Conservation (phyloP, 2,797 vertebrate species). For the Ctenopoma kingsleyae region DNA sequence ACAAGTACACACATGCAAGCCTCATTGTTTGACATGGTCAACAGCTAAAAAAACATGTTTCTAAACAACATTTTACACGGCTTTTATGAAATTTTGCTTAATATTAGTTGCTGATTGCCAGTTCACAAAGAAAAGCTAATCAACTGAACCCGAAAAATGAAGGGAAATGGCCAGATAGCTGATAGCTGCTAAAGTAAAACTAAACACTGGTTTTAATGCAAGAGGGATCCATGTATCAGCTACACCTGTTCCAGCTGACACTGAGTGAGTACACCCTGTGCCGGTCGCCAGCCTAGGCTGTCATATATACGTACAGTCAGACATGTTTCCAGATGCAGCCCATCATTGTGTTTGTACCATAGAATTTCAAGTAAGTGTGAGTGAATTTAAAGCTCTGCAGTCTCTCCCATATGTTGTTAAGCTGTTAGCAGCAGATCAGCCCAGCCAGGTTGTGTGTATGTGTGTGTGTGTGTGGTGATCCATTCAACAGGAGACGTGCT, state of each 20-base stretch:
- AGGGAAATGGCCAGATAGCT: not conserved
- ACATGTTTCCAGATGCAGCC: not conserved
- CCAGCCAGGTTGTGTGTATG: conserved; percentile 4
- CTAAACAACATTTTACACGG: conserved; percentile 1
- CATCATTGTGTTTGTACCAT: conserved; percentile 1
- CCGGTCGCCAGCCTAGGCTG: not conserved
- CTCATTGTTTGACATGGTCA: conserved; percentile 14
- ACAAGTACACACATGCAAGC: conserved; percentile 7
- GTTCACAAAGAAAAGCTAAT: no score
- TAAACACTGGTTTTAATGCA: not conserved
- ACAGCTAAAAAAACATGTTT: no score
- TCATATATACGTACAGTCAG: not conserved
- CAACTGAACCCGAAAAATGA: not conserved
- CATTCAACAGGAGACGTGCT: conserved; percentile 39
- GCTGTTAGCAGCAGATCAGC: conserved; percentile 18
- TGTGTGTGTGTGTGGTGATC: conserved; percentile 21
- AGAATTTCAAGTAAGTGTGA: not conserved
- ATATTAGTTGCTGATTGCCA: not conserved
- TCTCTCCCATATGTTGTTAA: conserved; percentile 29
- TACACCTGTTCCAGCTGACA: no score
- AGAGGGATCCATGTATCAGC: not conserved
- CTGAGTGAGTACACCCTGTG: no score
- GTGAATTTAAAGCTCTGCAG: conserved; percentile 33
- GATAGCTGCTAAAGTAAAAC: not conserved
- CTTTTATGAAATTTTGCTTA: not conserved